phyloP scores from a whole-genome alignment of 2,888 invertebrate species.

The Endomychus coccineus region DNA sequence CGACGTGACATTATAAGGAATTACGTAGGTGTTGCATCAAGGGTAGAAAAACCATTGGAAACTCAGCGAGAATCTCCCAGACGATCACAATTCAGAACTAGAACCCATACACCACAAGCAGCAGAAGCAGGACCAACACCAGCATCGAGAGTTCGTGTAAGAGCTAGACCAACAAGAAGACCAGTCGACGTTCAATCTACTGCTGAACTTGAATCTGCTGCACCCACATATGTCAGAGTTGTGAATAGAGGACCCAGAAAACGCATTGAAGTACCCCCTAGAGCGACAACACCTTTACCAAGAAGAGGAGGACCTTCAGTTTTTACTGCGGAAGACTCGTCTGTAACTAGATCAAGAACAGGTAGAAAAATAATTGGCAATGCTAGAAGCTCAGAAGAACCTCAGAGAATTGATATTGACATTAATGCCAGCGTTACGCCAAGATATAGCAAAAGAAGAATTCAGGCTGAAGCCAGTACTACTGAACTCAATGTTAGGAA shows the following conservation, averaged over 20 bases:
- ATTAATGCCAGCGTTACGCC: background rate
- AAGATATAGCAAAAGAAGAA: conserved; percentile 3
- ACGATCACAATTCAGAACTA: conserved; percentile 17
- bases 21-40: conserved; percentile 6
- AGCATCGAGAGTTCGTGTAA: conserved; percentile 5
- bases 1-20: conserved; percentile 10
- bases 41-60: conserved; percentile 5
- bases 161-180: conserved; percentile 20
- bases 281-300: conserved; percentile 9
- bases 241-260: conserved; percentile 13
- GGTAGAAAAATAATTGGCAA: conserved; percentile 26
- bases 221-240: conserved; percentile 12
- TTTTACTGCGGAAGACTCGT: conserved; percentile 18
- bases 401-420: conserved; percentile 8
- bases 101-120: conserved; percentile 9
- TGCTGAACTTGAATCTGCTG: conserved; percentile 8
- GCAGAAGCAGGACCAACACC: background rate
- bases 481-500: conserved; percentile 3
- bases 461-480: background rate
- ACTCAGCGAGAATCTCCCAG: conserved; percentile 8
- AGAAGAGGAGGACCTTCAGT: conserved; percentile 25
- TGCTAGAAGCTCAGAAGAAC: conserved; percentile 4
- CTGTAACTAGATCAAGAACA: conserved; percentile 32
- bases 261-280: conserved; percentile 14
- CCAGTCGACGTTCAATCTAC: conserved; percentile 13